phyloP scores from a whole-genome alignment of 2,113 vertebrate species.

The Anolis carolinensis region DNA sequence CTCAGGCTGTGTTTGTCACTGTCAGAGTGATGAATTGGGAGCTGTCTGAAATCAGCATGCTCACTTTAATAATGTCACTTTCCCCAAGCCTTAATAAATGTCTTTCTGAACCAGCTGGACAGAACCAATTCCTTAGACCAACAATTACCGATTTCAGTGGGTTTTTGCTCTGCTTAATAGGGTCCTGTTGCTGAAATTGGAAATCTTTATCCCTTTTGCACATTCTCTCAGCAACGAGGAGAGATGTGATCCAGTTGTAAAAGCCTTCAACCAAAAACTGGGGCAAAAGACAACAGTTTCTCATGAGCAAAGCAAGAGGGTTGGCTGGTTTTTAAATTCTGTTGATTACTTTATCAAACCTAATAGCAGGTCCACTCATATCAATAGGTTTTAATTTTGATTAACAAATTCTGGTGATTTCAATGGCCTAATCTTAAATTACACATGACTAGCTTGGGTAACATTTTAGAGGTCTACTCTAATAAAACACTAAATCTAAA shows the following conservation, averaged over 20 bases:
- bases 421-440: background rate
- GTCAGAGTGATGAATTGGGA: constrained; percentile 51
- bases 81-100: constrained; percentile 39
- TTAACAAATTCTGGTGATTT: background rate
- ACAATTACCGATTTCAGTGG: background rate
- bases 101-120: constrained; percentile 59
- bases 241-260: constrained; percentile 17
- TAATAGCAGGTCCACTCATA: background rate
- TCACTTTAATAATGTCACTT: constrained; percentile 47
- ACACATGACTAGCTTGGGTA: background rate
- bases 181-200: background rate
- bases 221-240: background rate
- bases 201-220: constrained; percentile 2
- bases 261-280: background rate
- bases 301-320: background rate
- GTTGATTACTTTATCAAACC: background rate
- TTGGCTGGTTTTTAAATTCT: background rate
- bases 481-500: background rate
- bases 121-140: constrained; percentile 29
- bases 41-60: constrained; percentile 47
- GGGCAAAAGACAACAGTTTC: background rate
- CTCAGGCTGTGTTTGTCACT: constrained; percentile 55
- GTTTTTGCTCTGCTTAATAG: background rate
- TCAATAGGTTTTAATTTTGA: background rate
- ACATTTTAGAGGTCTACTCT: background rate